Conservation (phyloP, 2,888 invertebrate genomes). For the Onchidella celtica region DNA sequence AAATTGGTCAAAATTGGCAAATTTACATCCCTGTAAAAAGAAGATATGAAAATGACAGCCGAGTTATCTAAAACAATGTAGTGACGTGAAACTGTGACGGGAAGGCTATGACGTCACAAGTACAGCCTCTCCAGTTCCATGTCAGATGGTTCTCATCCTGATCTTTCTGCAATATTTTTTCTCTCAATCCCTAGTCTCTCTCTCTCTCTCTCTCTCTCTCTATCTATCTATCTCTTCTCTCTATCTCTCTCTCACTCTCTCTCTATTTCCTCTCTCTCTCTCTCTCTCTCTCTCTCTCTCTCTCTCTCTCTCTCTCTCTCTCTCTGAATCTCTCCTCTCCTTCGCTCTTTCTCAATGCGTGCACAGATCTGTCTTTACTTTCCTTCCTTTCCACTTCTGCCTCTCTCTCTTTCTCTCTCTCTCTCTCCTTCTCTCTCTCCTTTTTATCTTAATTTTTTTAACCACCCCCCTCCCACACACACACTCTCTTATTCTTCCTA, state of each 20-base stretch:
- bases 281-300: slow-evolving; percentile 23
- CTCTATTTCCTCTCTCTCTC: neutral
- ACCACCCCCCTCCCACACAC: neutral
- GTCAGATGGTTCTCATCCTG: neutral
- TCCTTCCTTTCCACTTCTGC: neutral
- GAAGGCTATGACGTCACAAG: too few relatives aligned
- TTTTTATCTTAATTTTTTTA: neutral
- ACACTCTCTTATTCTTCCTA: neutral
- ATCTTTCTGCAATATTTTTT: neutral
- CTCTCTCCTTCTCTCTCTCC: neutral
- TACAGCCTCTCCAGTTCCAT: too few relatives aligned
- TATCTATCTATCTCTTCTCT: slow-evolving; percentile 7
- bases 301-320: slow-evolving; percentile 41
- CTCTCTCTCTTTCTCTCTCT: neutral
- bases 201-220: slow-evolving; percentile 32
- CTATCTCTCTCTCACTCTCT: neutral
- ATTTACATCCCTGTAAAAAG: too few relatives aligned
- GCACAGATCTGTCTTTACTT: neutral
- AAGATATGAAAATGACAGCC: too few relatives aligned
- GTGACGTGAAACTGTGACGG: too few relatives aligned
- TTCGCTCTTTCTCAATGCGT: slow-evolving; percentile 6
- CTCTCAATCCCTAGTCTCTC: slow-evolving; percentile 1
- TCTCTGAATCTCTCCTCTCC: neutral
- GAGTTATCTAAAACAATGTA: too few relatives aligned
- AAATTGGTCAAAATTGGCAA: too few relatives aligned